These are phyloP conservation scores for Dipodomys spectabilis DNA, from an alignment of 2,113 vertebrate species.

Conservation along the genomic window DNA sequence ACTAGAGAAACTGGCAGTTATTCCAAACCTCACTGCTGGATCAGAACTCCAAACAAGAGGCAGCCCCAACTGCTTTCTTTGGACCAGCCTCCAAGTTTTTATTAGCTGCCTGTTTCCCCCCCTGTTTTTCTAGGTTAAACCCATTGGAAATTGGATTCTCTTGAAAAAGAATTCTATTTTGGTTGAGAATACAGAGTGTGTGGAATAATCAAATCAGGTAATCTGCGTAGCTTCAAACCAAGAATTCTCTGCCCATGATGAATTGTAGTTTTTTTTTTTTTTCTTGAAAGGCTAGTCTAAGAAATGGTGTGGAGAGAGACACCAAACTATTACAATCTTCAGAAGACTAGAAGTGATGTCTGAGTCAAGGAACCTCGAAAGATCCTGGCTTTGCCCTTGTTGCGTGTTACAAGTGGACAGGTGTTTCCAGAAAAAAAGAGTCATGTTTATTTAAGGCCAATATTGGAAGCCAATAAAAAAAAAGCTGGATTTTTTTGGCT, in stretches of 20 bases:
- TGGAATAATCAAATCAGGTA: slow-evolving; percentile 82
- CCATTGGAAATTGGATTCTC: slow-evolving; percentile 84
- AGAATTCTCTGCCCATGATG: slow-evolving; percentile 68
- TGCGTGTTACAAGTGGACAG: slow-evolving; percentile 39
- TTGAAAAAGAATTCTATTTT: slow-evolving; percentile 84
- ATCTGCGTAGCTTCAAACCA: slow-evolving; percentile 76
- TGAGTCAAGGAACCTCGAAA: slow-evolving; percentile 33
- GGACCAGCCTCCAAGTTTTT: slow-evolving; percentile 81
- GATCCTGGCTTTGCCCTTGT: slow-evolving; percentile 59
- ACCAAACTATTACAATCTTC: slow-evolving; percentile 21
- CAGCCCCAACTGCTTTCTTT: slow-evolving; percentile 84
- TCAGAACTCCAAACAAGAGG: slow-evolving; percentile 72
- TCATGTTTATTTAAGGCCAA: slow-evolving; percentile 63
- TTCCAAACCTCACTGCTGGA: slow-evolving; percentile 73
- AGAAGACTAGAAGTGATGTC: slow-evolving; percentile 60
- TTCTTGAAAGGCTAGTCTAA: slow-evolving; percentile 63
- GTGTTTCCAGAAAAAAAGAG: slow-evolving; percentile 67
- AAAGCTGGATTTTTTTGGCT: slow-evolving; percentile 61
- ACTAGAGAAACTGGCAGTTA: slow-evolving; percentile 68
- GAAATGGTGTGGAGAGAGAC: slow-evolving; percentile 63
- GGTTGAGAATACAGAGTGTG: slow-evolving; percentile 82
- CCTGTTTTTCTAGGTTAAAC: slow-evolving; percentile 85
- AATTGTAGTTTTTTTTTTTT: slow-evolving; percentile 67
- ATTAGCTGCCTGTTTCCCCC: slow-evolving; percentile 83
- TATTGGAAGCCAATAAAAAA: slow-evolving; percentile 69